Percentiles rank a stretch among this genome's conserved stretches.
Conservation (phyloP, 2,113 vertebrate species). For the Perognathus longimembris region DNA sequence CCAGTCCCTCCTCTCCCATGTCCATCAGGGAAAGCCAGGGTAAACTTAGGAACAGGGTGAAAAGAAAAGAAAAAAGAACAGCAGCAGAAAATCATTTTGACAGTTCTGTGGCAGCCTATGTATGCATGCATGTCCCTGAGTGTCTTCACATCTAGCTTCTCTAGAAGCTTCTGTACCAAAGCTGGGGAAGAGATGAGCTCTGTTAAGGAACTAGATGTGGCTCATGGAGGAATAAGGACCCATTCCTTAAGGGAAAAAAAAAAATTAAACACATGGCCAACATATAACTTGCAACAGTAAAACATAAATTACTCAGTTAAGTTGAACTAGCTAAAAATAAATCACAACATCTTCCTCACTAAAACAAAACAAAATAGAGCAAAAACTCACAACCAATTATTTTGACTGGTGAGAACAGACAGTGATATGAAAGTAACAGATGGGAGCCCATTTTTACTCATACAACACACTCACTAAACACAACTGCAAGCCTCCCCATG, state of each 20-base stretch:
- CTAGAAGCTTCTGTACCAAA: constrained; percentile 14
- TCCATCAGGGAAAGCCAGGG: constrained; percentile 6
- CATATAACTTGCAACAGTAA: constrained; percentile 57
- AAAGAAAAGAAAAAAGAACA: not conserved
- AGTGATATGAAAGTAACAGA: constrained; percentile 73
- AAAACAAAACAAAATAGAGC: constrained; percentile 77
- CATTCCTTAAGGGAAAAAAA: not conserved
- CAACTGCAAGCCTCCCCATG: constrained; percentile 51
- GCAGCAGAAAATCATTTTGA: not conserved
- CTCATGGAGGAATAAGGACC: not conserved
- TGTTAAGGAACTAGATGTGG: constrained; percentile 19
- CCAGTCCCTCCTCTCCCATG: not conserved
- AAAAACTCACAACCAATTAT: constrained; percentile 70
- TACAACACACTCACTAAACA: constrained; percentile 63
- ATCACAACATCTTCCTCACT: constrained; percentile 49
- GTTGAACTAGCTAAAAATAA: constrained; percentile 68
- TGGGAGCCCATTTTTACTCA: constrained; percentile 60
- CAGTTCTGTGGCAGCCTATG: not conserved
- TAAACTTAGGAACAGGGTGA: not conserved
- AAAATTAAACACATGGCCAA: constrained; percentile 45
- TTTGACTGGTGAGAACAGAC: constrained; percentile 71
- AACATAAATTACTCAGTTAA: constrained; percentile 64
- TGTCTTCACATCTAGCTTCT: constrained; percentile 46
- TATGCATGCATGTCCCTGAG: not conserved
- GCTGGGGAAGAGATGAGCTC: not conserved